These are phyloP conservation scores for Anthopleura sola DNA, from an alignment of 64 coral and sea anemone genomes.

Conservation along the genomic window DNA sequence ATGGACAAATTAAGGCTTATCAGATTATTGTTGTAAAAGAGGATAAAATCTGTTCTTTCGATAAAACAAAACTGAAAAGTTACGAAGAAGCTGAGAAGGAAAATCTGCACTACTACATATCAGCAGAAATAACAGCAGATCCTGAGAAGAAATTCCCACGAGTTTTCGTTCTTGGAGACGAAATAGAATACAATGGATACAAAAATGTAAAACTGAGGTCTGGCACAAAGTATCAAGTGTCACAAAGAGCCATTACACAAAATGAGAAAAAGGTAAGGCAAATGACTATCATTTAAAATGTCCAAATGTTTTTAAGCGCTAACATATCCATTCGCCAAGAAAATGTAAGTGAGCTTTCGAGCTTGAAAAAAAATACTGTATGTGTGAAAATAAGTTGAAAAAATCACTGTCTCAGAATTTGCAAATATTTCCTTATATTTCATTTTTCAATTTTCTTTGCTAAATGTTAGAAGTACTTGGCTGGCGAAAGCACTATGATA, in stretches of 20 bases:
- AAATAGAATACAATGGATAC: constrained; percentile 10
- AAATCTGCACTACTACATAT: constrained; percentile 17
- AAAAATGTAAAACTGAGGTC: constrained; percentile 16
- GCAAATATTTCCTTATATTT: background rate
- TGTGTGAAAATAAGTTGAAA: too few relatives aligned
- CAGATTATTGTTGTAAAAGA: too few relatives aligned
- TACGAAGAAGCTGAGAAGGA: constrained; percentile 8
- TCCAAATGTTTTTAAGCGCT: too few relatives aligned
- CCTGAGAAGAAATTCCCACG: background rate
- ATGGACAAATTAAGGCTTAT: constrained; percentile 36
- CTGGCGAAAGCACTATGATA: background rate
- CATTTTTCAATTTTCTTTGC: background rate
- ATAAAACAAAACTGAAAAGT: constrained; percentile 1
- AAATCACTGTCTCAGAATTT: too few relatives aligned
- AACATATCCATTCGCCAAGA: too few relatives aligned
- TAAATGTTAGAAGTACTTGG: background rate
- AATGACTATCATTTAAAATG: too few relatives aligned
- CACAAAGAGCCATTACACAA: constrained; percentile 26
- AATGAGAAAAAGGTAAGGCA: background rate
- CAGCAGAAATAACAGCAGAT: constrained; percentile 24
- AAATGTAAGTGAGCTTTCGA: too few relatives aligned
- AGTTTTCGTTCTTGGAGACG: constrained; percentile 39
- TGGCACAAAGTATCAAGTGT: constrained; percentile 1
- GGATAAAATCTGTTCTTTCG: too few relatives aligned
- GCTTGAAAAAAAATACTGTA: too few relatives aligned